These are phyloP conservation scores for Brenthis hecate DNA, from an alignment of 2,888 invertebrate genomes.

Conservation along the genomic window DNA sequence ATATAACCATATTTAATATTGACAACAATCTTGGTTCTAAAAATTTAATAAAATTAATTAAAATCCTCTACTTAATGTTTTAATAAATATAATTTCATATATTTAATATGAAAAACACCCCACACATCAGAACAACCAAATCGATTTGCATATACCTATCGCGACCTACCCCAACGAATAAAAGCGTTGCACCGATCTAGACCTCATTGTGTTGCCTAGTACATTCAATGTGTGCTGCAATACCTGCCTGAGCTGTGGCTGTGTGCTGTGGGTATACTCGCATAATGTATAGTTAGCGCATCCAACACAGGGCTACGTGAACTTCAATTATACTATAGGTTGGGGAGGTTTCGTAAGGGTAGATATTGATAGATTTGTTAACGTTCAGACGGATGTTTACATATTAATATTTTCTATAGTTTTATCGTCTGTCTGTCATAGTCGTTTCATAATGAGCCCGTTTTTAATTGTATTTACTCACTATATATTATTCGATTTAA, in stretches of 20 bases:
- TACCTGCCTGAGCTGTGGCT: neutral
- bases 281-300: conserved; percentile 37
- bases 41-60: neutral
- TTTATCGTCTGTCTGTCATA: conserved; percentile 26
- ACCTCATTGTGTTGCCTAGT: conserved; percentile 49
- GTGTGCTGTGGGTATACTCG: conserved; percentile 26
- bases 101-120: neutral
- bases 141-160: conserved; percentile 30
- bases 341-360: conserved; percentile 39
- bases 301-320: conserved; percentile 52
- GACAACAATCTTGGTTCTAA: too few relatives aligned
- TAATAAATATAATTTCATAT: neutral
- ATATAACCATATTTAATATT: too few relatives aligned
- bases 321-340: conserved; percentile 60
- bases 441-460: conserved; percentile 1
- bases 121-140: conserved; percentile 1
- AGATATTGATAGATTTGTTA: conserved; percentile 41
- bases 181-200: conserved; percentile 53
- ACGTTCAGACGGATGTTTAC: conserved; percentile 43
- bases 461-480: too few relatives aligned
- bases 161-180: conserved; percentile 54
- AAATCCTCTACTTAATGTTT: neutral
- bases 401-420: conserved; percentile 37
- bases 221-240: conserved; percentile 25
- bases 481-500: too few relatives aligned